Conservation (phyloP, 2,888 invertebrate genomes). For the Pterostichus madidus region DNA sequence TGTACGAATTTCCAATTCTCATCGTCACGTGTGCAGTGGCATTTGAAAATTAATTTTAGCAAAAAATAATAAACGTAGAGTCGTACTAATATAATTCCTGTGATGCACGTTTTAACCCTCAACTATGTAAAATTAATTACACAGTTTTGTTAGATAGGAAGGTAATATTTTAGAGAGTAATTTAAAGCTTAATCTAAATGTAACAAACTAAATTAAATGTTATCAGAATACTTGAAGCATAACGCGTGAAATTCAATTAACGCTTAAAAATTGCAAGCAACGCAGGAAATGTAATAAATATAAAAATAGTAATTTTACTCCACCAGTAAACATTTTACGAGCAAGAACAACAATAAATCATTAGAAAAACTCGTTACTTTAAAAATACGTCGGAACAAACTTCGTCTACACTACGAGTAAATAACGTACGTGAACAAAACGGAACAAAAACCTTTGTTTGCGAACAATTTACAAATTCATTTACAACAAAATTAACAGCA, state of each 20-base stretch:
- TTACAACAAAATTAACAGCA: constrained; percentile 50
- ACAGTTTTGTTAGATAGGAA: not conserved
- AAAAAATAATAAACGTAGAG: too few species aligned
- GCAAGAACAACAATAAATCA: constrained; percentile 30
- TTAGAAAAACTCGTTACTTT: constrained; percentile 21
- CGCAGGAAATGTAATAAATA: constrained; percentile 22
- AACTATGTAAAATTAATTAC: constrained; percentile 12
- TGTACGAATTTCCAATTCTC: too few species aligned
- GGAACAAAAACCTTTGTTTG: constrained; percentile 16
- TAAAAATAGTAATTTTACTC: constrained; percentile 35
- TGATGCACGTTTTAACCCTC: too few species aligned
- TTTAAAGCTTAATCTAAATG: not conserved
- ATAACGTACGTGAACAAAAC: not conserved
- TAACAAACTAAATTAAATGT: constrained; percentile 29
- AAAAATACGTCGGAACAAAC: not conserved
- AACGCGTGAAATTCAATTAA: constrained; percentile 16
- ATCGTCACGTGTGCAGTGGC: too few species aligned
- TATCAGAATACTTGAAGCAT: constrained; percentile 23
- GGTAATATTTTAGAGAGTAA: constrained; percentile 22
- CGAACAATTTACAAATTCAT: constrained; percentile 52
- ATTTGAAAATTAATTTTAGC: too few species aligned
- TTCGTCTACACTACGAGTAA: not conserved
- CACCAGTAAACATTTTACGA: constrained; percentile 4
- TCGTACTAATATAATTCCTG: too few species aligned
- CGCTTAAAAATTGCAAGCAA: constrained; percentile 21